Percentiles rank a stretch among this genome's conserved stretches.
These are phyloP conservation scores for Drosophila ercepeae DNA, from an alignment of 1,140 invertebrate genomes.

Conservation along the genomic window DNA sequence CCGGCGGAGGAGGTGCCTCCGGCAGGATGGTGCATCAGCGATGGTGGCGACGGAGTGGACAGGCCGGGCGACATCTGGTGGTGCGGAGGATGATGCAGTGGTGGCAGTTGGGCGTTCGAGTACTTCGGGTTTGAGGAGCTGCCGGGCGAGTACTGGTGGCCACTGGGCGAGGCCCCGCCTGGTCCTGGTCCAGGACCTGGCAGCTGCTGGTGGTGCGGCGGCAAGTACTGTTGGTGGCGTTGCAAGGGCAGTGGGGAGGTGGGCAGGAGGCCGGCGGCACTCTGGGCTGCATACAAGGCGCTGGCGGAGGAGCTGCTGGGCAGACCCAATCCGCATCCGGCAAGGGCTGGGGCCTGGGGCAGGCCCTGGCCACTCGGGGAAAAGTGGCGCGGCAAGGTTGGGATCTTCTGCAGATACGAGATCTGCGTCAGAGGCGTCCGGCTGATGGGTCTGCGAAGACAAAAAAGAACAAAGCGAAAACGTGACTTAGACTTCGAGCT, in stretches of 20 bases:
- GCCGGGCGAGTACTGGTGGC: conserved; percentile 65
- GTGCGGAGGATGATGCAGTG: conserved; percentile 60
- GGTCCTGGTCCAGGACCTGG: conserved; percentile 65
- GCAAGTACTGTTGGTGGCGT: conserved; percentile 79
- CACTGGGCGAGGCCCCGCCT: conserved; percentile 25
- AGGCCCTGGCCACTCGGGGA: conserved; percentile 64
- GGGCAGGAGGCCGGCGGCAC: conserved; percentile 69
- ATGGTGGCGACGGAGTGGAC: conserved; percentile 83
- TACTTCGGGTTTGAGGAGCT: conserved; percentile 76
- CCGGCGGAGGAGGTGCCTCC: conserved; percentile 52
- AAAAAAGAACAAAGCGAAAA: conserved; percentile 25
- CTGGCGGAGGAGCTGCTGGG: conserved; percentile 80
- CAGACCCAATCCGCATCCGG: conserved; percentile 40
- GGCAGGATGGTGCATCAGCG: conserved; percentile 79
- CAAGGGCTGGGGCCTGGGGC: conserved; percentile 27
- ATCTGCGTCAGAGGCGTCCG: conserved; percentile 80
- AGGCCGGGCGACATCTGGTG: conserved; percentile 76
- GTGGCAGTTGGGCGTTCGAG: conserved; percentile 78
- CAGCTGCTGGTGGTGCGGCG: conserved; percentile 85
- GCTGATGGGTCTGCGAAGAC: conserved; percentile 85
- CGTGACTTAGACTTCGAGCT: conserved; percentile 43
- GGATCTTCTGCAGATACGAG: conserved; percentile 82
- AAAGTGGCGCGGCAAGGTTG: conserved; percentile 79
- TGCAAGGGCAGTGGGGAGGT: conserved; percentile 83
- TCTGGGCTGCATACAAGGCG: conserved; percentile 67